Percentiles rank a stretch among this genome's conserved stretches.
Evolutionary conservation across 2,888 invertebrate genomes (phyloP).

Genomic region (Clanis bilineata): DNA sequence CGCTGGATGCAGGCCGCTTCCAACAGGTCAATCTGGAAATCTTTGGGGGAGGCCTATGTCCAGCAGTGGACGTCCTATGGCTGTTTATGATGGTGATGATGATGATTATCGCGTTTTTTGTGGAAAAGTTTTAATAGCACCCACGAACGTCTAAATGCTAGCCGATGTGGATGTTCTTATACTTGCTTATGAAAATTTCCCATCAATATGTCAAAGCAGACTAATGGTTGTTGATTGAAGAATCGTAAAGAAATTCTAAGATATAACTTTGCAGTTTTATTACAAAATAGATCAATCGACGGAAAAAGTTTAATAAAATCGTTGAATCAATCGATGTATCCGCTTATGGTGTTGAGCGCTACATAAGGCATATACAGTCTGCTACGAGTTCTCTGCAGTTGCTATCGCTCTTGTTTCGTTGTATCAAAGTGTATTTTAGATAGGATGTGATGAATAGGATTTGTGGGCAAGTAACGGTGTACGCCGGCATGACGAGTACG

Average conservation of each 20-base stretch:
- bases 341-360: slow-evolving; percentile 32
- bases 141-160: neutral
- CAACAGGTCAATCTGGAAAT: no score
- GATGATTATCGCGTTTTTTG: no score
- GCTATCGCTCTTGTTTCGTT: slow-evolving; percentile 31
- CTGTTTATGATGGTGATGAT: no score
- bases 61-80: no score
- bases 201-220: neutral
- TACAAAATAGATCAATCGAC: neutral
- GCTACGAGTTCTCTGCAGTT: slow-evolving; percentile 27
- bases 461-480: slow-evolving; percentile 52
- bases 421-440: slow-evolving; percentile 37
- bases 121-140: neutral
- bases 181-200: neutral
- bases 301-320: slow-evolving; percentile 25
- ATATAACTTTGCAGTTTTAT: neutral
- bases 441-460: slow-evolving; percentile 27
- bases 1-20: no score
- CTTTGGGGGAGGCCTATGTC: no score
- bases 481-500: slow-evolving; percentile 55
- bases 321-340: slow-evolving; percentile 42
- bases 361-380: slow-evolving; percentile 36
- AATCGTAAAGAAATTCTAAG: neutral
- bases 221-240: neutral
- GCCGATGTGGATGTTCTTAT: neutral